Evolutionary conservation across 2,113 vertebrate genomes (phyloP).

Genomic region (Aix galericulata): DNA sequence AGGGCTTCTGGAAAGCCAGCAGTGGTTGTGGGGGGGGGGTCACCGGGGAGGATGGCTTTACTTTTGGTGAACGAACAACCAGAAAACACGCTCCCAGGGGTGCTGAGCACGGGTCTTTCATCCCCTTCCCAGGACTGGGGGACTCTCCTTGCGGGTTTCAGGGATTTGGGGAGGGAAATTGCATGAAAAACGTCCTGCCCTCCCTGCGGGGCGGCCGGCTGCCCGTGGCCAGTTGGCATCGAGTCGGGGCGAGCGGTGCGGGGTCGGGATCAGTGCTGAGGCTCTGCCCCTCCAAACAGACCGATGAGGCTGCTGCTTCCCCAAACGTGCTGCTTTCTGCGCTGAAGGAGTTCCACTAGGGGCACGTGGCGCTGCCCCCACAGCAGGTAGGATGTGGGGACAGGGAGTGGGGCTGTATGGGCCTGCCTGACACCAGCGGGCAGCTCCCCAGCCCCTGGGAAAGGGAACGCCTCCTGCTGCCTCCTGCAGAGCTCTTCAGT

Average conservation of each 20-base stretch:
- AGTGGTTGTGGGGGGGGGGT: not conserved
- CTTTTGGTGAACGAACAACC: not conserved
- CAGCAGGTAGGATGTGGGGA: not conserved
- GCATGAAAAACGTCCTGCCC: not conserved
- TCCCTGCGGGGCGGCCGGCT: fast-evolving
- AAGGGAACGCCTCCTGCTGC: not conserved
- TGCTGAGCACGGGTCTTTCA: not conserved
- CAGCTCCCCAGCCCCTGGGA: not conserved
- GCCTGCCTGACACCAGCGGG: not conserved
- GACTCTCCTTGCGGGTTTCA: not conserved
- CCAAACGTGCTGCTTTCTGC: not conserved
- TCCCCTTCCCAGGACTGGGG: not conserved
- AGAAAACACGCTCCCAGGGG: not conserved
- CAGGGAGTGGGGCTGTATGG: not conserved
- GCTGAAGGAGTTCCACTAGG: not conserved
- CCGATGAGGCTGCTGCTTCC: not conserved
- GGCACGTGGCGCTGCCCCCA: not conserved
- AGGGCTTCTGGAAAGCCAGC: not conserved
- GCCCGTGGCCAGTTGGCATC: not conserved
- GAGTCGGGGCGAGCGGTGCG: not conserved
- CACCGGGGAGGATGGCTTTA: not conserved
- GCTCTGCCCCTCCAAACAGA: not conserved
- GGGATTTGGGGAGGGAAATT: not conserved
- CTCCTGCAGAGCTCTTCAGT: not conserved
- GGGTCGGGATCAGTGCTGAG: not conserved